Evolutionary conservation across 2,113 vertebrate genomes (phyloP).

Genomic region (Raja brachyura): DNA sequence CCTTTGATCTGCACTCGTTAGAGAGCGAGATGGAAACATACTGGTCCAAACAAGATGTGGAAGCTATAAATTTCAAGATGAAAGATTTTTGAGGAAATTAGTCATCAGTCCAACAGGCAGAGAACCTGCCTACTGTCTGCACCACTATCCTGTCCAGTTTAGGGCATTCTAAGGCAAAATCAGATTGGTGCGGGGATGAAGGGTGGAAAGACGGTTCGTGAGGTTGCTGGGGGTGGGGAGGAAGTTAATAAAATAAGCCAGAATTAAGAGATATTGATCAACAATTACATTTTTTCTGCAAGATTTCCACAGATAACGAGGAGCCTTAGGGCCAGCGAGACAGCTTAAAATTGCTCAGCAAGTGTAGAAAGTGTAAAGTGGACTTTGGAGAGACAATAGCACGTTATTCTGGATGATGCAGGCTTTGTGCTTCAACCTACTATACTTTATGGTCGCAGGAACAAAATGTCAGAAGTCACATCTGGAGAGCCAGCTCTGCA

Average conservation of each 20-base stretch:
- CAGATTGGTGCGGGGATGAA: background rate
- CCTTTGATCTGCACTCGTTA: constrained; percentile 30
- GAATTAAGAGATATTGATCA: background rate
- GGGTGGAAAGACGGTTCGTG: background rate
- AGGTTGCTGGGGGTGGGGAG: background rate
- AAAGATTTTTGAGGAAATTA: constrained; percentile 36
- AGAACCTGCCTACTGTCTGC: constrained; percentile 7
- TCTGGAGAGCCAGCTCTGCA: background rate
- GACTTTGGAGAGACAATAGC: background rate
- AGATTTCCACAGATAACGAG: background rate
- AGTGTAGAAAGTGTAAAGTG: background rate
- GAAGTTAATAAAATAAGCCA: background rate
- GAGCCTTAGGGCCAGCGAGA: background rate
- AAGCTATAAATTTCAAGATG: constrained; percentile 32
- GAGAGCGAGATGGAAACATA: background rate
- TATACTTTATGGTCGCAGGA: background rate
- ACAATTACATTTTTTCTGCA: too few species aligned
- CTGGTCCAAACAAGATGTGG: constrained; percentile 12
- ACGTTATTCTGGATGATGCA: constrained; percentile 8
- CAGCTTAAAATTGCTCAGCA: background rate
- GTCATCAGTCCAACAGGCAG: constrained; percentile 26
- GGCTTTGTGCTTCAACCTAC: background rate
- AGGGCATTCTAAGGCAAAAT: background rate
- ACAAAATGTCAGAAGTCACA: constrained; percentile 31
- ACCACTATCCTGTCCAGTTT: background rate